These are phyloP conservation scores for Poeciliopsis prolifica DNA, from an alignment of 2,113 vertebrate genomes.

Conservation along the genomic window DNA sequence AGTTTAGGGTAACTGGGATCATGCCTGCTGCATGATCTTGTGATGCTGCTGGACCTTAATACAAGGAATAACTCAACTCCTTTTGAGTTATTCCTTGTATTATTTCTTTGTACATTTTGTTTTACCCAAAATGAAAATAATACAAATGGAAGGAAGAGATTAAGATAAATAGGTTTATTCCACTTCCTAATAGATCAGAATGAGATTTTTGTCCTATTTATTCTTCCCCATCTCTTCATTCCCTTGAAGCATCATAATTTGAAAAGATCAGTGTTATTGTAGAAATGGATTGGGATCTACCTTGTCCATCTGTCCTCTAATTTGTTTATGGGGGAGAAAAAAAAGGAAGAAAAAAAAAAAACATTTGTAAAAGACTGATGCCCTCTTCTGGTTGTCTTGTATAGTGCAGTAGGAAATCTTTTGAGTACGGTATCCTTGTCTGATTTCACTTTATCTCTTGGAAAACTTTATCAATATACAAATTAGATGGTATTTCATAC, in stretches of 20 bases:
- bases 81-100: background rate
- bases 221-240: no score
- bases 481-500: background rate
- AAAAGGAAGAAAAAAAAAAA: background rate
- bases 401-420: background rate
- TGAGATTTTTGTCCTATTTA: no score
- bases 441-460: background rate
- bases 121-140: background rate
- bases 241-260: no score
- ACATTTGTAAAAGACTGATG: slow-evolving; percentile 15
- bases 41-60: background rate
- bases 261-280: no score
- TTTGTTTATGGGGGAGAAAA: no score
- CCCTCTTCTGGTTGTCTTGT: slow-evolving; percentile 51
- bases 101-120: background rate
- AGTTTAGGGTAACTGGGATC: no score
- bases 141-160: background rate
- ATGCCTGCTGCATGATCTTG: background rate
- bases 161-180: no score
- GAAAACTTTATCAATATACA: background rate
- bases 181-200: no score
- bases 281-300: background rate
- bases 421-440: background rate
- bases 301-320: no score
- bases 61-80: background rate